These are phyloP conservation scores for Bombus ignitus DNA, from an alignment of 1,140 invertebrate genomes.

Conservation along the genomic window DNA sequence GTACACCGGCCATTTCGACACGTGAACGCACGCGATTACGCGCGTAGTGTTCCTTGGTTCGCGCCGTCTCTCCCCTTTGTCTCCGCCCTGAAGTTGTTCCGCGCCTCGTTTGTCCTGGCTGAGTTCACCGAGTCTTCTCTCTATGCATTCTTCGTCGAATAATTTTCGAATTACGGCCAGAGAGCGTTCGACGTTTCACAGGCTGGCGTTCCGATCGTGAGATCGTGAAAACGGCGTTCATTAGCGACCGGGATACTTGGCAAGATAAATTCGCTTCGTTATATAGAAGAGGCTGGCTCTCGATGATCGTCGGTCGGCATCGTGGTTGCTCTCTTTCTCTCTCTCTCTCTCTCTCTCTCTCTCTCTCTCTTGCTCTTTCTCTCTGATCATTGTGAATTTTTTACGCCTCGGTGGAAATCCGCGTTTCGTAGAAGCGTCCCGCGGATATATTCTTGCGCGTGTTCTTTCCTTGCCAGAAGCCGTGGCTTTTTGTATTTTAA, in stretches of 20 bases:
- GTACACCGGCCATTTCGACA: background rate
- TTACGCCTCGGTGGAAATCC: background rate
- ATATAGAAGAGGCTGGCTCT: background rate
- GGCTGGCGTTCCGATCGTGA: background rate
- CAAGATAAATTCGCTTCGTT: constrained; percentile 29
- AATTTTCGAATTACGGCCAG: constrained; percentile 36
- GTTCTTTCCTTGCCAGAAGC: background rate
- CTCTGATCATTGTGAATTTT: background rate
- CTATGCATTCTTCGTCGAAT: constrained; percentile 2
- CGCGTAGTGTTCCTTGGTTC: constrained; percentile 2
- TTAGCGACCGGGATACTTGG: background rate
- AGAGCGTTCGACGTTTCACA: background rate
- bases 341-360: no score
- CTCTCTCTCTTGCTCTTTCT: no score
- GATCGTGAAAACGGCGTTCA: constrained; percentile 16
- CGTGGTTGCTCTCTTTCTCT: background rate
- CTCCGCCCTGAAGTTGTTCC: constrained; percentile 20
- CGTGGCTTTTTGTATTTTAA: background rate
- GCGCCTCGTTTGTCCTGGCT: constrained; percentile 12
- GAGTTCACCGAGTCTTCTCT: background rate
- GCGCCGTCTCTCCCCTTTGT: constrained; percentile 14
- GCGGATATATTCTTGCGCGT: background rate
- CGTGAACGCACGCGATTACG: constrained; percentile 36
- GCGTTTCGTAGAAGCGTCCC: background rate
- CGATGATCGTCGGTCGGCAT: background rate